Conservation (phyloP, 2,888 invertebrate genomes). For the Nematopogon swammerdamellus region DNA sequence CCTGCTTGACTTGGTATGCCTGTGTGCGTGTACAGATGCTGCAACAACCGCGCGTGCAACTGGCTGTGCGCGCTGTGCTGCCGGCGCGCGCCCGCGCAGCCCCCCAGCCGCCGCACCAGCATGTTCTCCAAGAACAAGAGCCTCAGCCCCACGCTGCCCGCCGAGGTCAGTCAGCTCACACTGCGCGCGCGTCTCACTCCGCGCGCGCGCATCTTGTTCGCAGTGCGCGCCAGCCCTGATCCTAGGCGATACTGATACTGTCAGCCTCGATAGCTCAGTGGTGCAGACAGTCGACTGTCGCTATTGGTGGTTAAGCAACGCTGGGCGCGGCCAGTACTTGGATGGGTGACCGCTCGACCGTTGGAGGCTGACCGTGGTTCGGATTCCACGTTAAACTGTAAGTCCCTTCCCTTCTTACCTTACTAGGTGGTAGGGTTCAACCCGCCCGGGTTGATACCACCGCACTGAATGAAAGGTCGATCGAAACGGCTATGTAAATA, state of each 20-base stretch:
- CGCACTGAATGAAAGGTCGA: neutral
- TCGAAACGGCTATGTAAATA: neutral
- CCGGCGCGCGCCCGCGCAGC: slow-evolving; percentile 33
- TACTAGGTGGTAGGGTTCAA: too few species aligned
- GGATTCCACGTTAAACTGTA: too few species aligned
- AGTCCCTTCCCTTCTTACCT: too few species aligned
- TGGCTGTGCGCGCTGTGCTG: slow-evolving; percentile 45
- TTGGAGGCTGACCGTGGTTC: too few species aligned
- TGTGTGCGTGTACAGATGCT: slow-evolving; percentile 23
- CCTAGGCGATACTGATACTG: too few species aligned
- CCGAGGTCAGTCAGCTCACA: slow-evolving; percentile 42
- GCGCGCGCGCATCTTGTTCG: neutral
- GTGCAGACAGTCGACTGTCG: too few species aligned
- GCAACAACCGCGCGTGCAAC: slow-evolving; percentile 30
- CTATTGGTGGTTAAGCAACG: too few species aligned
- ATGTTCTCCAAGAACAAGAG: slow-evolving; percentile 65
- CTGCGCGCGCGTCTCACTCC: neutral
- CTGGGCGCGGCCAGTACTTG: too few species aligned
- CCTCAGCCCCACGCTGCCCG: slow-evolving; percentile 60
- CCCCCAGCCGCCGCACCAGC: slow-evolving; percentile 60
- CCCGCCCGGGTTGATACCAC: neutral
- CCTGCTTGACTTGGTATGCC: too few species aligned
- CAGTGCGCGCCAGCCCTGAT: too few species aligned
- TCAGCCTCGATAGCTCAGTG: too few species aligned
- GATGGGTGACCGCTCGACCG: too few species aligned